Conservation (phyloP, 30 jellyfish, hydroid and myxozoan genomes). For the Kudoa iwatai region DNA sequence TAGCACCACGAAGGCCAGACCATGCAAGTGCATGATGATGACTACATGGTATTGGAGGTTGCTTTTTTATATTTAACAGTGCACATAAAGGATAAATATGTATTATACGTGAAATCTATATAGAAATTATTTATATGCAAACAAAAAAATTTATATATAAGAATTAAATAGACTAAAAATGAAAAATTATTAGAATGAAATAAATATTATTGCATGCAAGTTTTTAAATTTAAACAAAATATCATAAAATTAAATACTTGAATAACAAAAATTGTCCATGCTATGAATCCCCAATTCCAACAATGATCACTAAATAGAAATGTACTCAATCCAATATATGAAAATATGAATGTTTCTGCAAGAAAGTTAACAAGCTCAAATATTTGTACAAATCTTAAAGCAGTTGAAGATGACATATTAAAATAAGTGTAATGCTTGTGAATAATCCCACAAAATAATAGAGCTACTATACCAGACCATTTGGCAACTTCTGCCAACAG, state of each 20-base stretch:
- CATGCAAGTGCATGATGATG: conserved; percentile 55
- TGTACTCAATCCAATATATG: conserved; percentile 70
- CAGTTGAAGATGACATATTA: conserved; percentile 74
- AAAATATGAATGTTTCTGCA: conserved; percentile 77
- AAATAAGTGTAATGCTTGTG: conserved; percentile 80
- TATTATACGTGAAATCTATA: conserved; percentile 21
- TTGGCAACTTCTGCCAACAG: conserved; percentile 87
- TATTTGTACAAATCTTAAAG: conserved; percentile 57
- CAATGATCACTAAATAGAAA: conserved; percentile 46
- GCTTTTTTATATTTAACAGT: conserved; percentile 30
- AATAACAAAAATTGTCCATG: conserved; percentile 42
- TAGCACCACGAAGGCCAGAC: conserved; percentile 97
- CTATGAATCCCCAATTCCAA: conserved; percentile 90
- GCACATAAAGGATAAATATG: conserved; percentile 38
- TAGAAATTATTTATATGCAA: too few species aligned
- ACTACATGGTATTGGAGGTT: conserved; percentile 38
- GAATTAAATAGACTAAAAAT: too few species aligned
- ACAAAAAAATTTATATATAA: too few species aligned
- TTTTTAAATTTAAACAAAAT: too few species aligned
- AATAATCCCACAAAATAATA: conserved; percentile 73
- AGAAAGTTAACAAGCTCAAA: conserved; percentile 52
- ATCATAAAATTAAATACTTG: conserved; percentile 3
- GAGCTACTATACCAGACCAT: conserved; percentile 99
- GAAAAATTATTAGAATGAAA: too few species aligned
- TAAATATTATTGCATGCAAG: too few species aligned